Conservation (phyloP, 2,797 vertebrate genomes). For the Phoeniculus purpureus region DNA sequence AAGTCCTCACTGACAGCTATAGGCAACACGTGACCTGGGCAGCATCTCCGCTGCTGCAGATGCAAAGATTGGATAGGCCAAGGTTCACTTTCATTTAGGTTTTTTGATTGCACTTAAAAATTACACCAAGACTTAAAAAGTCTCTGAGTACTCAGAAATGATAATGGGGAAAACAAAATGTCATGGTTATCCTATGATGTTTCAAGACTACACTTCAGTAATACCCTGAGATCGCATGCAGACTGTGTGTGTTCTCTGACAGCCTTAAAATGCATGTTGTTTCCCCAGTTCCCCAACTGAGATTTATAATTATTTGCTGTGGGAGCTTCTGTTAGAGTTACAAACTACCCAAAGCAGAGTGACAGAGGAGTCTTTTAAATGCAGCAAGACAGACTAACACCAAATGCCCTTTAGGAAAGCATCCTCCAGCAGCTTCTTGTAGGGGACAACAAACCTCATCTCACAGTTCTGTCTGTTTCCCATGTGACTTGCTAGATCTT, state of each 20-base stretch:
- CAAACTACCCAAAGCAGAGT: not conserved
- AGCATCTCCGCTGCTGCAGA: not conserved
- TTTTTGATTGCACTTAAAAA: not conserved
- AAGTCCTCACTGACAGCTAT: not conserved
- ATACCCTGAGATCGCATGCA: not conserved
- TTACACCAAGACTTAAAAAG: not conserved
- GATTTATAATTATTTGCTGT: not conserved
- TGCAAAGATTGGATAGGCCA: not conserved
- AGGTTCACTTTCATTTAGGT: not conserved
- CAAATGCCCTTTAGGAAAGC: not conserved
- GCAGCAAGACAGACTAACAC: not conserved
- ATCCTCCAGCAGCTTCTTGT: not conserved
- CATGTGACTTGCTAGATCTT: not conserved
- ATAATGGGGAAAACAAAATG: not conserved
- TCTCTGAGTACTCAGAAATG: not conserved
- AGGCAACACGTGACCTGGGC: not conserved
- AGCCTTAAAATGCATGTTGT: not conserved
- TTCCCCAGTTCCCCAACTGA: not conserved
- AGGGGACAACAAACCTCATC: not conserved
- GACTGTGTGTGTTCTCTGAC: not conserved
- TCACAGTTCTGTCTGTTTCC: not conserved
- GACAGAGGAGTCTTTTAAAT: not conserved
- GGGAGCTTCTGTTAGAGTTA: not conserved
- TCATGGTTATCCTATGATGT: not conserved
- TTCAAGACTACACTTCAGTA: not conserved